Evolutionary conservation across 1,140 invertebrate genomes (phyloP), one percentile per base, ranked within the genome.

Genomic region (Caenorhabditis briggsae): DNA sequence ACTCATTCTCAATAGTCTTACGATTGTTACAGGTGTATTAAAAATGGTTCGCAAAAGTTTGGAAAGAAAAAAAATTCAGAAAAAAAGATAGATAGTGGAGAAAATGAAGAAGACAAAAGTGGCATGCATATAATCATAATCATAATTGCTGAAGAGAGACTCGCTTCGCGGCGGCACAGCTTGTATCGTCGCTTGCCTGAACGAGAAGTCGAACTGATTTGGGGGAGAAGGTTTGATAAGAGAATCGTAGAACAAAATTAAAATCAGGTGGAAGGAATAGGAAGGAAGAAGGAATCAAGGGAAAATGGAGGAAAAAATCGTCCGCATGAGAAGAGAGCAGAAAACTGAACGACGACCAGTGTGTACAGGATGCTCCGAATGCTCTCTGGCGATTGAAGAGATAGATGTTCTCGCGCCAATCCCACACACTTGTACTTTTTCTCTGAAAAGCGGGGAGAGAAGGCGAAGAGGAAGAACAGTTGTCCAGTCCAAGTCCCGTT

Each of bases 401-500:
- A 78, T 78, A 78, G 70, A 78, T 78, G 70, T 78, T 78, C 70
- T 78, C 70, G 46, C 59, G 46, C 59, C 65, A 78, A 78, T 50
- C 70, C 70, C 70, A 78, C 70, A 78, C 70, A 78, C 25, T 50
- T 78, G 70, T 78, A 78, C 70, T 78, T 70, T 33, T 64, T 78
- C 64, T 78, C 70, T 78, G 70, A 53, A 78, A 78, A 1, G 33
- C 33, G 33, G 33, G 33, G 33, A 33, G 33, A 33, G 33, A 33
- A n/a, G 33, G 3, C 33, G 33, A 3, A 70, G 46, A 53, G 8
- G 8, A 78, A 78, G 43, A 78, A 78, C 70, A 78, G 70, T 78
- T 78, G 70, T 78, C 70, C 70, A 50, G 14, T 16, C 46, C 70
- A 46, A 46, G 20, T 53, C 46, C 70, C 43, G 70, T 78, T 78